Evolutionary conservation across 2,113 vertebrate genomes (phyloP).

Genomic region (Tichodroma muraria): DNA sequence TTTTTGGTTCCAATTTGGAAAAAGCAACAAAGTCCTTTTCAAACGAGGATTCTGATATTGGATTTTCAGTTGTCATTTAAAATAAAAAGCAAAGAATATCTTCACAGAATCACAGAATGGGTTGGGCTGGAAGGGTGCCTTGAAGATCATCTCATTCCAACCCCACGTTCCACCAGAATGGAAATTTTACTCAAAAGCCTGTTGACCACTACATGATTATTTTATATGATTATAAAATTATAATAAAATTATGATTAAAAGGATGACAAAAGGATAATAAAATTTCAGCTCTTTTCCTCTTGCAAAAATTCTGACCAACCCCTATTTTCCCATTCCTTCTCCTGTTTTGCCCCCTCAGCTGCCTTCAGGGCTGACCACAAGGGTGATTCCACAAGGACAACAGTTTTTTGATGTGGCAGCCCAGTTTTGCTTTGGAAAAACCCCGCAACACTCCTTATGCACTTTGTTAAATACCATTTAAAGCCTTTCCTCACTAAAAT

Average conservation of each 20-base stretch:
- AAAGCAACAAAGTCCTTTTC: neutral
- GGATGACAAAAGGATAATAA: neutral
- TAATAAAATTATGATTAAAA: neutral
- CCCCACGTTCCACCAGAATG: neutral
- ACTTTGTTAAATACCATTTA: neutral
- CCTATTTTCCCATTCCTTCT: conserved; percentile 65
- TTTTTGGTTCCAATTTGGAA: neutral
- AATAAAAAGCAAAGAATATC: neutral
- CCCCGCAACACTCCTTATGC: neutral
- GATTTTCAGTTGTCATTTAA: neutral
- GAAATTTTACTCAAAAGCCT: neutral
- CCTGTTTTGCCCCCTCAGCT: conserved; percentile 66
- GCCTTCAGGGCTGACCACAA: conserved; percentile 66
- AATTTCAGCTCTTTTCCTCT: neutral
- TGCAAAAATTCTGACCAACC: conserved; percentile 41
- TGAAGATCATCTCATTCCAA: neutral
- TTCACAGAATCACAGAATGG: neutral
- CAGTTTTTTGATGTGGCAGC: neutral
- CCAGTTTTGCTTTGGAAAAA: neutral
- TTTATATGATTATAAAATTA: neutral
- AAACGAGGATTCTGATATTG: neutral
- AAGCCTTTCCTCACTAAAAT: neutral
- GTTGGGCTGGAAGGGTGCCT: neutral
- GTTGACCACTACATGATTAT: neutral
- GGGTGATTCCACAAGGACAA: conserved; percentile 57